Conservation (phyloP, 1,140 invertebrate genomes). For the Phenacoccus solenopsis region DNA sequence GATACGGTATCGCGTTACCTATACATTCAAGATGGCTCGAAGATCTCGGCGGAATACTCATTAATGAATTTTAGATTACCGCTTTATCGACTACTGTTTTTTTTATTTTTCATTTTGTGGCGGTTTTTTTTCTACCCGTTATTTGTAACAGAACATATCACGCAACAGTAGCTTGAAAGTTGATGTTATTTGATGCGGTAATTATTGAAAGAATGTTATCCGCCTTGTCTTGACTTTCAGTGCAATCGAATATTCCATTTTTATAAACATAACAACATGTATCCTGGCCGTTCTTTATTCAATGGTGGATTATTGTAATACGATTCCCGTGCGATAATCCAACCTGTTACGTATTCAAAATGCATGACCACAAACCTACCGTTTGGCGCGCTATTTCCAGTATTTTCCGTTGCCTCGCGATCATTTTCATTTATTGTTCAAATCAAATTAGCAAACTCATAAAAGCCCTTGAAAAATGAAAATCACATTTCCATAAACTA, state of each 20-base stretch:
- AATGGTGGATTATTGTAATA: not conserved
- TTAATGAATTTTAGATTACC: no score
- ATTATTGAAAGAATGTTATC: slow-evolving; percentile 11
- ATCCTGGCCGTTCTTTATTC: not conserved
- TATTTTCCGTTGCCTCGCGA: no score
- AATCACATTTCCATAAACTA: no score
- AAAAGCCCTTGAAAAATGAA: no score
- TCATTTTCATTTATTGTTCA: no score
- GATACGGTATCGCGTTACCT: not conserved
- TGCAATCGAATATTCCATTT: slow-evolving; percentile 10
- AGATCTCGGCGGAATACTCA: not conserved
- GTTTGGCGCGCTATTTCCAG: no score
- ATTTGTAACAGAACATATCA: not conserved
- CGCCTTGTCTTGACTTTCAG: slow-evolving; percentile 3
- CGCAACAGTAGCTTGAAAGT: not conserved
- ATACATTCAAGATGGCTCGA: no score
- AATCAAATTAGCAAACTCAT: no score
- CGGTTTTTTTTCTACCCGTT: not conserved
- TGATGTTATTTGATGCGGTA: slow-evolving; percentile 10
- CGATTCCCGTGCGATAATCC: slow-evolving; percentile 10
- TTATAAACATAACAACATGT: not conserved
- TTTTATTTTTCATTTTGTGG: not conserved
- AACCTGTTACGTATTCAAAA: not conserved
- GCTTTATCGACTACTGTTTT: not conserved
- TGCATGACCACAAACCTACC: no score